phyloP scores from a whole-genome alignment of 2,797 vertebrate genomes.

The Botia kubotai region DNA sequence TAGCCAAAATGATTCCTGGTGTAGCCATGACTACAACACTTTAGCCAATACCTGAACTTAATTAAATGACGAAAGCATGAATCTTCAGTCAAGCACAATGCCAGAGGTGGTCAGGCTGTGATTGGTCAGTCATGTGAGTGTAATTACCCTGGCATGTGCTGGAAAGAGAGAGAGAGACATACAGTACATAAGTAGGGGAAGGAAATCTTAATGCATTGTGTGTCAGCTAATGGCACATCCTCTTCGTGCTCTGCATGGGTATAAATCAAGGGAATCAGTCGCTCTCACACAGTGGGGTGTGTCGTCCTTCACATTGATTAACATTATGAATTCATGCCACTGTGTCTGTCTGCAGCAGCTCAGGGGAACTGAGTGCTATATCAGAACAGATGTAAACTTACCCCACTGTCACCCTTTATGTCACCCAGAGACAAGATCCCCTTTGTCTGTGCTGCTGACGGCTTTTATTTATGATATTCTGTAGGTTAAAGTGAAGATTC shows the following conservation, averaged over 20 bases:
- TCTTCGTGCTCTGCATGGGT: slow-evolving; percentile 33
- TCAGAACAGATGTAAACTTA: slow-evolving; percentile 45
- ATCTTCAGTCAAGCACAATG: slow-evolving; percentile 25
- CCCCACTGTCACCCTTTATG: slow-evolving; percentile 30
- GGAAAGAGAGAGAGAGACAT: slow-evolving; percentile 50
- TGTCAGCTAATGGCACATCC: slow-evolving; percentile 61
- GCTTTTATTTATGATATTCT: slow-evolving; percentile 5
- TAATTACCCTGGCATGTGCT: slow-evolving; percentile 65
- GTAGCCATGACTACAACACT: background rate
- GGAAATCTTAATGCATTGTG: slow-evolving; percentile 72
- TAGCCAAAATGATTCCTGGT: too few species aligned
- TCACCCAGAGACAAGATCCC: slow-evolving; percentile 28
- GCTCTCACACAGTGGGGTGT: slow-evolving; percentile 33
- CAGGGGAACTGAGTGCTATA: slow-evolving; percentile 25
- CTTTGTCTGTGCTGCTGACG: slow-evolving; percentile 18
- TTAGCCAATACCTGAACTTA: background rate
- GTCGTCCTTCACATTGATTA: slow-evolving; percentile 37
- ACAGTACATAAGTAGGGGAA: slow-evolving; percentile 67
- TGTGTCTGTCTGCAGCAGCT: slow-evolving; percentile 37
- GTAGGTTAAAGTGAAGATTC: background rate
- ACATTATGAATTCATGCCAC: slow-evolving; percentile 44
- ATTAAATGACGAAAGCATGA: slow-evolving; percentile 16
- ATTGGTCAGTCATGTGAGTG: slow-evolving; percentile 41
- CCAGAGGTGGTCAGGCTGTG: background rate
- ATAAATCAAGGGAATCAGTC: slow-evolving; percentile 49